Conservation (phyloP, 2,797 vertebrate genomes). For the Aldrovandia affinis region DNA sequence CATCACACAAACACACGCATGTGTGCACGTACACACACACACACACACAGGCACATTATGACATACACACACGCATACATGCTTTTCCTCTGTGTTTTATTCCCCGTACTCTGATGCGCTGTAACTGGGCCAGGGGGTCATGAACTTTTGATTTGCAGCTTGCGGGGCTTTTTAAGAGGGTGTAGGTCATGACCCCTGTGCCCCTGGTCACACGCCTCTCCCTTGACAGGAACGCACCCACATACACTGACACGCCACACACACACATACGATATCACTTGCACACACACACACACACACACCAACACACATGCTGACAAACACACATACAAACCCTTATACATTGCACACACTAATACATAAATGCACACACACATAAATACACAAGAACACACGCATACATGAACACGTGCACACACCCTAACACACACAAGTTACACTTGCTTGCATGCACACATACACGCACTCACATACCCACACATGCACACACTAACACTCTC, state of each 20-base stretch:
- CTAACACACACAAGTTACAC: too few relatives aligned
- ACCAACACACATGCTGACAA: neutral
- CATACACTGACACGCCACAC: too few relatives aligned
- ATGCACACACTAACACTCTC: too few relatives aligned
- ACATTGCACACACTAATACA: neutral
- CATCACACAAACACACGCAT: neutral
- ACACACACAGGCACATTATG: neutral
- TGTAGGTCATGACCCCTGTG: neutral
- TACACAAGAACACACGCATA: neutral
- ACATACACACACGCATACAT: neutral
- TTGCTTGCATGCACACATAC: too few relatives aligned
- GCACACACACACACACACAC: neutral
- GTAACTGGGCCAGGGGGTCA: neutral
- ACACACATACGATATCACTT: neutral
- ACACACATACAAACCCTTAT: neutral
- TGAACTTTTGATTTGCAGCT: constrained; percentile 4
- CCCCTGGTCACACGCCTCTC: neutral
- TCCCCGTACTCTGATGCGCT: neutral
- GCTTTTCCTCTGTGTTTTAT: neutral
- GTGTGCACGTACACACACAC: neutral
- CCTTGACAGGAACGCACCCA: neutral
- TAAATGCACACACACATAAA: neutral
- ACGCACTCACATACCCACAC: too few relatives aligned
- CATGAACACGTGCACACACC: too few relatives aligned
- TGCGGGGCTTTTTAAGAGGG: neutral